Percentiles rank a stretch among this genome's conserved stretches.
These are phyloP conservation scores for Pedetes capensis DNA, from an alignment of 2,113 vertebrate genomes.

Conservation along the genomic window DNA sequence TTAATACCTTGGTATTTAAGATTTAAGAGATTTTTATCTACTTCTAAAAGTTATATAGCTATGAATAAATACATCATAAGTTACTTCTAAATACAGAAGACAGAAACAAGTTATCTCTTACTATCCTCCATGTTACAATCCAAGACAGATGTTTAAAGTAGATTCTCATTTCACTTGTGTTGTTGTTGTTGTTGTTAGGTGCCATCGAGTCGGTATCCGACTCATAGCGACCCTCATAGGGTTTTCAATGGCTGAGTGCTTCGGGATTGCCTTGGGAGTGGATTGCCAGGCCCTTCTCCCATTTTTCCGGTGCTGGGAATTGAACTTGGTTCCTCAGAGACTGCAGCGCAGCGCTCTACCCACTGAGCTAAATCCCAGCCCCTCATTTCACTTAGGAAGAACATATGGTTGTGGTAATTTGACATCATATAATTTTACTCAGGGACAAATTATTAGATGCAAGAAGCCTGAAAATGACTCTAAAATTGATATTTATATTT, in stretches of 20 bases:
- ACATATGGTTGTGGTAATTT: not conserved
- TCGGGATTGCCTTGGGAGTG: too few species aligned
- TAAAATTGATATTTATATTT: not conserved
- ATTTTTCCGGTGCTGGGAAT: too few species aligned
- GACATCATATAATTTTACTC: not conserved
- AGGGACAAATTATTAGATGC: not conserved
- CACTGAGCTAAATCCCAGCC: too few species aligned
- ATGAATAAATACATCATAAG: not conserved
- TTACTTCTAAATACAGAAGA: not conserved
- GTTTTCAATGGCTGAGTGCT: too few species aligned
- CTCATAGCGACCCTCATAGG: too few species aligned
- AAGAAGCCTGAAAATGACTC: not conserved
- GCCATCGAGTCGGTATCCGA: too few species aligned
- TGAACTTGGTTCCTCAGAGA: too few species aligned
- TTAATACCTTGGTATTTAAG: not conserved
- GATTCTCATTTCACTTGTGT: too few species aligned
- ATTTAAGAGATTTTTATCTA: not conserved
- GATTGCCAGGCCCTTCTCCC: too few species aligned
- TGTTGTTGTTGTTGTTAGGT: too few species aligned
- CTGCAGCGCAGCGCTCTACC: too few species aligned
- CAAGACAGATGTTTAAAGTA: not conserved
- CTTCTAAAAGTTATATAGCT: not conserved
- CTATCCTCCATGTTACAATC: not conserved
- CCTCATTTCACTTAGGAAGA: not conserved
- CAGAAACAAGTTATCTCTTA: not conserved